Conservation (phyloP, 2,113 vertebrate genomes). For the Tiliqua scincoides region DNA sequence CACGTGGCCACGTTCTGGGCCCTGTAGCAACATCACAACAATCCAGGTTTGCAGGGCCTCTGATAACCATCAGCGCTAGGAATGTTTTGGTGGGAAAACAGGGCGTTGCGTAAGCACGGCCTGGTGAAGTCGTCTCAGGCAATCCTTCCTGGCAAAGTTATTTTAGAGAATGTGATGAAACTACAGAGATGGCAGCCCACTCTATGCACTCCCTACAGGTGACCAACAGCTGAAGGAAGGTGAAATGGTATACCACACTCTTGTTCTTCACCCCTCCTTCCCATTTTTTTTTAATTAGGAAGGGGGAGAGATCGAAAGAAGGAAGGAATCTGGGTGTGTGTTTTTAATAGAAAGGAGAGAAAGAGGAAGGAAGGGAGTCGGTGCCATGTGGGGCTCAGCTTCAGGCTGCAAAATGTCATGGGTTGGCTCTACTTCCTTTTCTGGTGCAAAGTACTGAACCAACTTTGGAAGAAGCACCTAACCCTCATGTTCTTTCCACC, state of each 20-base stretch:
- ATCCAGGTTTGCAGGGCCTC: not conserved
- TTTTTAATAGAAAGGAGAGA: no score
- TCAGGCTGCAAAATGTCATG: no score
- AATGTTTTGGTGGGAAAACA: accelerated
- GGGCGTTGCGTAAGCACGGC: not conserved
- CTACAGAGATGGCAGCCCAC: not conserved
- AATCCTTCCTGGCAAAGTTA: not conserved
- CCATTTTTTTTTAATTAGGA: no score
- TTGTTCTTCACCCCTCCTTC: no score
- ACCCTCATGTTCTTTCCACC: accelerated
- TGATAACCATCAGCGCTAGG: accelerated
- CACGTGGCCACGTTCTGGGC: not conserved
- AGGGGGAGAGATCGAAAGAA: no score
- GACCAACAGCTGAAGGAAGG: no score
- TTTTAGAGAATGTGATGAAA: not conserved
- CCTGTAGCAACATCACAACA: not conserved
- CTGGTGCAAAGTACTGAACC: accelerated
- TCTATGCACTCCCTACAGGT: no score
- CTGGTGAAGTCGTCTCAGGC: not conserved
- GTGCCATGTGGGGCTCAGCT: no score
- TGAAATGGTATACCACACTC: no score
- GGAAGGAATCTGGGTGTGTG: no score
- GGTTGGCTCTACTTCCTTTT: not conserved
- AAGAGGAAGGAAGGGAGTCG: no score
- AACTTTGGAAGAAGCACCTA: not conserved